phyloP scores from a whole-genome alignment of 2,888 invertebrate species.

The Antheraea assamensis region DNA sequence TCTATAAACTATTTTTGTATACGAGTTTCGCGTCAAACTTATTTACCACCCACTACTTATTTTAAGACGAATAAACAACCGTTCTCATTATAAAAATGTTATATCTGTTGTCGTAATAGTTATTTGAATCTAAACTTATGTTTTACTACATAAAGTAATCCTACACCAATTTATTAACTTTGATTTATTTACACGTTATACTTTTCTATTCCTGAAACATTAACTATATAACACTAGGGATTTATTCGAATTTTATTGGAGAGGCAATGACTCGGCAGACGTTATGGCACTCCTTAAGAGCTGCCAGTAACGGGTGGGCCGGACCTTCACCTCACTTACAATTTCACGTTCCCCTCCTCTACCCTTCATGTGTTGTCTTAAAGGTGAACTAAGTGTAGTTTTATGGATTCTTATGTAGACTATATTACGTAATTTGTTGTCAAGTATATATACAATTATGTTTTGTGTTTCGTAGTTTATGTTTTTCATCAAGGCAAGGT shows the following conservation, averaged over 20 bases:
- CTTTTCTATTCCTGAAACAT: not conserved
- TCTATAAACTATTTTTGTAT: not conserved
- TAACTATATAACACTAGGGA: slow-evolving; percentile 13
- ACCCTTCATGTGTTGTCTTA: slow-evolving; percentile 27
- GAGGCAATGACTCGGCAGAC: slow-evolving; percentile 26
- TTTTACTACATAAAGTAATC: not conserved
- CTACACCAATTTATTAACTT: too few species aligned
- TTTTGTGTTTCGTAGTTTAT: not conserved
- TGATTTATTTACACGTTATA: not conserved
- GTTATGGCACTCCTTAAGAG: slow-evolving; percentile 43
- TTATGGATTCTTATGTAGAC: not conserved
- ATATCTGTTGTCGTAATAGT: slow-evolving; percentile 1
- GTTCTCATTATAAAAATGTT: not conserved
- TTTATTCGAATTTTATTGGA: slow-evolving; percentile 26
- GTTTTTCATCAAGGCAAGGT: not conserved
- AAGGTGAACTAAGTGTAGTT: not conserved
- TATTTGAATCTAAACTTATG: slow-evolving; percentile 1
- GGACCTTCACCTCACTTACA: slow-evolving; percentile 37
- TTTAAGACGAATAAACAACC: not conserved
- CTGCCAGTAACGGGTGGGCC: slow-evolving; percentile 37
- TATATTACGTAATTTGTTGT: not conserved
- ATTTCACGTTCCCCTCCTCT: slow-evolving; percentile 36
- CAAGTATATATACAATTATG: not conserved
- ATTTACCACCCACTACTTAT: not conserved
- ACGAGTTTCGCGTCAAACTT: not conserved